Base-by-base conservation (phyloP, 2,888 invertebrate species). In the Eumerus sabulonum region DNA sequence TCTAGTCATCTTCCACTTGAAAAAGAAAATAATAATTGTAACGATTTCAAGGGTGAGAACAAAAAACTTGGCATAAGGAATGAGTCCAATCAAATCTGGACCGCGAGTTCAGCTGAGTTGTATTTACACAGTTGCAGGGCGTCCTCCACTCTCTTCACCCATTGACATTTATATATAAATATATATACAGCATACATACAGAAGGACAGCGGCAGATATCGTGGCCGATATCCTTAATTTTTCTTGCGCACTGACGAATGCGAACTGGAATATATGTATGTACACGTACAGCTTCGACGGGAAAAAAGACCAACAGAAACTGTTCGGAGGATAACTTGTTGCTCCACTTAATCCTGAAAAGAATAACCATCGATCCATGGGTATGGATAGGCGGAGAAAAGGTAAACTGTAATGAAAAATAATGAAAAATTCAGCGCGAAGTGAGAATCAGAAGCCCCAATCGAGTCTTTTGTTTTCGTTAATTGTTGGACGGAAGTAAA, bases 11-110 rank as follows among this genome's bases (percentile, higher is more conserved):
- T 66, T 67, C 72, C 60, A 60, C 60, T 62, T 72, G 66, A 66
- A 72, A 62, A 72, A 12, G 36, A 51, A 74, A 68, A 27, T 4
- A 27, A 74, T 63, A 72, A 67, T 72, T 66, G 40, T 62, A 77
- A 62, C 67, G 42, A 73, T 66, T 50, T 16, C 47, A 38, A 45
- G 64, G 50, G 63, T 7, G 45, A 19, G 38, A 5, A 42, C 14
- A 63, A 56, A 63, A 60, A 51, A 4, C 7, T 27, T 7, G 27
- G 27, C 27, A 27, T 4, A 27, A 27, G 27, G 27, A 27, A 2
- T 27, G 27, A 27, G 27, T 27, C 27, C 27, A 27, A 27, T 27
- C 7, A 2, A 27, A 27, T 27, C 27, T 27, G 27, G 2, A 4
- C 27, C n/a, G n/a, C n/a, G n/a, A n/a, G n/a, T n/a, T n/a, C n/a